Evolutionary conservation across 2,888 invertebrate species (phyloP), one percentile per base, ranked within the genome.

Genomic region (Troides oblongomaculatus): DNA sequence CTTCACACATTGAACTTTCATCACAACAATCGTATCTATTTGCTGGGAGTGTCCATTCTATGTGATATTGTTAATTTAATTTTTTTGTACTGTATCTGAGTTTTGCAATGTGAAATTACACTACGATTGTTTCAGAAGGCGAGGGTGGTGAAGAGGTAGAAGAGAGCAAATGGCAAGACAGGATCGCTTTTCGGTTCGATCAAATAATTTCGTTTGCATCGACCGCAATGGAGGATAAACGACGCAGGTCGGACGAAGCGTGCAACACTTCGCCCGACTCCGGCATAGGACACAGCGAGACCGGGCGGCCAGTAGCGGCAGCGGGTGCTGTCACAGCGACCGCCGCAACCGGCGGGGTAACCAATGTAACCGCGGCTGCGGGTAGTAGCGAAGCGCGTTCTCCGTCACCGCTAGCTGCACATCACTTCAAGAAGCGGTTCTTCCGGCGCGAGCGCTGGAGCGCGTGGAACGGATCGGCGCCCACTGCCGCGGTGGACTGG

Each of bases 141-240:
- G 94, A 94, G 82, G 93, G 89, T 74, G 94, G 93, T 78, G 94
- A 94, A 81, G 95, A 95, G 78, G 96, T 95, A 76, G 96, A 96
- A 85, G 96, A 96, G 87, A 95, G 96, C 78, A 97, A 97, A 87
- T 98, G 98, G 98, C 97, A 98, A 87, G 97, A 97, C 87, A 96
- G 97, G 77, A 97, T 98, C 79, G 97, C 97, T 85, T 97, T 97
- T 77, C 97, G 97, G 67, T 98, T 99, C 93, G 98, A 98, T 91
- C 96, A 97, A 76, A 93, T 98, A 79, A 97, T 98, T 76, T 98
- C 97, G 71, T 97, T 98, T 84, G 98, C 98, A 64, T 97, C 98
- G 58, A 97, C 97, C 21, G 98, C 98, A 81, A 93, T 98, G 84
- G 97, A 97, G 84, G 96, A 97, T 88, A 95, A 97, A 81, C 94